Conservation (phyloP, 2,797 vertebrate species). For the Chiropotes sagulatus region DNA sequence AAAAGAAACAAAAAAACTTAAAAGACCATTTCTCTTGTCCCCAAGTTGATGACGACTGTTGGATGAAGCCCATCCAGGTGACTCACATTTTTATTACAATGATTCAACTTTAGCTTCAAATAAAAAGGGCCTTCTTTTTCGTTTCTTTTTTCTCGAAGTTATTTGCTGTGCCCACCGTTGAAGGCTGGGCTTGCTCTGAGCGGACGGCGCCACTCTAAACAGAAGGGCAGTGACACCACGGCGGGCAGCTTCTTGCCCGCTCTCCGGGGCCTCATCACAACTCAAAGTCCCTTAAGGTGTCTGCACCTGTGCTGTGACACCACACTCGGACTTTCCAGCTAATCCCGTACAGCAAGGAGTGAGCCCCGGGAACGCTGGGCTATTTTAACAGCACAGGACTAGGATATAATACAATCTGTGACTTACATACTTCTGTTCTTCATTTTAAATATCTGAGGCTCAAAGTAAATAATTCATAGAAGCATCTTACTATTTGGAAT, state of each 20-base stretch:
- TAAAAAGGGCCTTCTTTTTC: neutral
- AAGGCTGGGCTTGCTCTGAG: neutral
- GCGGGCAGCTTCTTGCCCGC: neutral
- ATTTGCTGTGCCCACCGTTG: neutral
- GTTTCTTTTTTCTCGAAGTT: neutral
- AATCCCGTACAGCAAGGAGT: neutral
- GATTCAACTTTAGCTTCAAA: neutral
- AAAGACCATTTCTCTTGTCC: neutral
- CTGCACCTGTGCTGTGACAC: neutral
- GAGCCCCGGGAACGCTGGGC: too few species aligned
- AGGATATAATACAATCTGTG: neutral
- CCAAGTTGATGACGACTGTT: rapidly evolving
- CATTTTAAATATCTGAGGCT: neutral
- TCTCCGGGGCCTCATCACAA: neutral
- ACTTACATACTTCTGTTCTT: neutral
- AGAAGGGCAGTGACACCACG: neutral
- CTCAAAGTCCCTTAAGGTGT: slow-evolving; percentile 18
- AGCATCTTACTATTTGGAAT: neutral
- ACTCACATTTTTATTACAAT: neutral
- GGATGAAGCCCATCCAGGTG: neutral
- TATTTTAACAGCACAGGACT: neutral
- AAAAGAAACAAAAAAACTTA: neutral
- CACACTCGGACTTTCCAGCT: neutral
- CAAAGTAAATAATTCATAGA: neutral
- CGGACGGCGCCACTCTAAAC: neutral